Base-by-base conservation (phyloP, 37 sponge, comb jelly and placozoan genomes). In the Oscarella lobularis region DNA sequence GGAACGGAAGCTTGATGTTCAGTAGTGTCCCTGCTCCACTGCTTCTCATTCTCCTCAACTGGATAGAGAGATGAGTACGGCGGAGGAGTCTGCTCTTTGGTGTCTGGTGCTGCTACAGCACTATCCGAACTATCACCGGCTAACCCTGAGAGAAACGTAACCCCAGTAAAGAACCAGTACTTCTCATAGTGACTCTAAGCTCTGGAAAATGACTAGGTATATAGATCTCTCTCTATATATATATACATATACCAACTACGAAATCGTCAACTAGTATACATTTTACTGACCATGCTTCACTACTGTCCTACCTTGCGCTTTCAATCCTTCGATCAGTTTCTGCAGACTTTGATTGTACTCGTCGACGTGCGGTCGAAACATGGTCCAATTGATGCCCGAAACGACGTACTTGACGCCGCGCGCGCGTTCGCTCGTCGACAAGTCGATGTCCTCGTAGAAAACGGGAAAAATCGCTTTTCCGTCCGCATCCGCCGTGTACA, bases 401-500 rank as follows among this genome's bases (percentile, higher is more conserved):
- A 89, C 67, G 33, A 85, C 80, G 39, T 82, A 89, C 75, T 89
- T 89, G 41, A 89, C 80, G 1, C 86, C 86, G 33, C 67, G 66
- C 2, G 70, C 75, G 0, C 71, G 38, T 37, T 89, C 83, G 33
- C 34, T 76, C 38, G 41, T 69, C 2, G 39, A 39, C n/a, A 85
- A 82, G 77, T 85, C 82, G 9, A 82, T 67, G 33, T 88, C 86
- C 5, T 81, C 89, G 70, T 39, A 85, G 73, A 89, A 78, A 37
- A 89, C 35, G 32, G 89, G 89, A 38, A 89, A 89, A 37, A 89
- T 82, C 36, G 72, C 55, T 38, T 89, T 89, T 35, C 34, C 3
- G 72, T 89, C 89, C 0, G 76, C 72, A 36, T 85, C 81, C 2
- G 89, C 89, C 1, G 87, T 82, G 77, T 89, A 89, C 38, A 89